Percentiles rank a stretch among this genome's conserved stretches.
phyloP scores from a whole-genome alignment of 2,797 vertebrate species.

The Chromis chromis region DNA sequence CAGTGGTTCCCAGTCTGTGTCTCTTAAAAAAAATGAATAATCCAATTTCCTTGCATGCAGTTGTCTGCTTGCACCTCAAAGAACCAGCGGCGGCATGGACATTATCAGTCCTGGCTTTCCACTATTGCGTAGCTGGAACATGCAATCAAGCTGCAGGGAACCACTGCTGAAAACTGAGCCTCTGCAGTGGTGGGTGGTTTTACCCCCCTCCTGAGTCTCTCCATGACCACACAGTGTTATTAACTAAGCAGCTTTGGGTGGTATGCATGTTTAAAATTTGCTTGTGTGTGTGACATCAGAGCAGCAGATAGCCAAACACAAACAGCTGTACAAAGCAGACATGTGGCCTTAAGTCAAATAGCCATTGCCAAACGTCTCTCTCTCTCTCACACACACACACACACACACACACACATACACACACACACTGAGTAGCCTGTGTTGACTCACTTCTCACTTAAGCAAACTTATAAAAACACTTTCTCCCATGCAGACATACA shows the following conservation, averaged over 20 bases:
- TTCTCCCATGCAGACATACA: background rate
- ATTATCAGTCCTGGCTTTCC: background rate
- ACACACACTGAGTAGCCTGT: conserved; percentile 42
- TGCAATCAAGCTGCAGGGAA: background rate
- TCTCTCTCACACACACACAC: no score
- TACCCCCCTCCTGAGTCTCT: background rate
- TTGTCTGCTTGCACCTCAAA: background rate
- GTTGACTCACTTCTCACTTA: conserved; percentile 37
- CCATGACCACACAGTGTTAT: conserved; percentile 14
- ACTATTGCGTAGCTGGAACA: background rate
- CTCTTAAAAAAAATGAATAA: background rate
- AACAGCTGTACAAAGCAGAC: conserved; percentile 63
- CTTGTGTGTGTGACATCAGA: conserved; percentile 27
- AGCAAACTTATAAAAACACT: conserved; percentile 35
- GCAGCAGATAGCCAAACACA: conserved; percentile 52
- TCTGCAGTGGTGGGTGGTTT: background rate
- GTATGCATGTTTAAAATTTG: conserved; percentile 21
- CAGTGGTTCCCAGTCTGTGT: background rate
- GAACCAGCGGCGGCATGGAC: background rate
- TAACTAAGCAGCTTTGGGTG: conserved; percentile 19
- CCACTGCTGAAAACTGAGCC: background rate
- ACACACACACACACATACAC: no score
- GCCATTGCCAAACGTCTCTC: conserved; percentile 17
- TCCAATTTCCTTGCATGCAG: background rate
- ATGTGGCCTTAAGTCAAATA: conserved; percentile 38